Evolutionary conservation across 2,888 invertebrate species (phyloP).

Genomic region (Philaethria dido): DNA sequence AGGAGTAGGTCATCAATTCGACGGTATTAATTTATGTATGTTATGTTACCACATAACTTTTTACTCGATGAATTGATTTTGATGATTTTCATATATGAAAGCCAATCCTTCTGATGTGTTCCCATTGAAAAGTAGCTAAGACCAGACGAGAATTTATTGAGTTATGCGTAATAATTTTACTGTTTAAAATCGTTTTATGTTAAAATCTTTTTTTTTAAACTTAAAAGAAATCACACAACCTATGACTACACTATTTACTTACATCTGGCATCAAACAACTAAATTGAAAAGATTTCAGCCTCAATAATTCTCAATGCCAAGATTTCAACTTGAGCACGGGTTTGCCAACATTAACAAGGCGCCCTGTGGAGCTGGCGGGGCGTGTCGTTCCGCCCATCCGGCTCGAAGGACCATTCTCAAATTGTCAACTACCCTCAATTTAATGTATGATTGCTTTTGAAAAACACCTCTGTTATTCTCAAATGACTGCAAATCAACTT

Average conservation of each 20-base stretch:
- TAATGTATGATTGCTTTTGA: conserved; percentile 39
- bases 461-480: conserved; percentile 39
- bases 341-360: conserved; percentile 57
- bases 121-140: too few species aligned
- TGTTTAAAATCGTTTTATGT: not conserved
- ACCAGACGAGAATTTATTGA: too few species aligned
- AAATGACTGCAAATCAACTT: conserved; percentile 38
- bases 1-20: too few species aligned
- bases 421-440: conserved; percentile 59
- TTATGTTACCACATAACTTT: too few species aligned
- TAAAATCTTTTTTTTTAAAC: not conserved
- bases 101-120: too few species aligned
- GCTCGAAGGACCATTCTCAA: conserved; percentile 59
- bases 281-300: conserved; percentile 27
- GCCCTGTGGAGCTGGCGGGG: conserved; percentile 60
- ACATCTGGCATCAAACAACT: conserved; percentile 19
- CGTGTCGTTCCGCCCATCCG: conserved; percentile 68
- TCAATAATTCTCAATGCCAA: conserved; percentile 37
- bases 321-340: conserved; percentile 41
- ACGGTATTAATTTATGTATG: too few species aligned
- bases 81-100: too few species aligned
- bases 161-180: too few species aligned
- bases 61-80: too few species aligned
- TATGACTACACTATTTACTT: conserved; percentile 3
- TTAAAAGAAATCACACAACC: not conserved